Evolutionary conservation across 2,113 vertebrate species (phyloP).

Genomic region (Henicopernis longicauda): DNA sequence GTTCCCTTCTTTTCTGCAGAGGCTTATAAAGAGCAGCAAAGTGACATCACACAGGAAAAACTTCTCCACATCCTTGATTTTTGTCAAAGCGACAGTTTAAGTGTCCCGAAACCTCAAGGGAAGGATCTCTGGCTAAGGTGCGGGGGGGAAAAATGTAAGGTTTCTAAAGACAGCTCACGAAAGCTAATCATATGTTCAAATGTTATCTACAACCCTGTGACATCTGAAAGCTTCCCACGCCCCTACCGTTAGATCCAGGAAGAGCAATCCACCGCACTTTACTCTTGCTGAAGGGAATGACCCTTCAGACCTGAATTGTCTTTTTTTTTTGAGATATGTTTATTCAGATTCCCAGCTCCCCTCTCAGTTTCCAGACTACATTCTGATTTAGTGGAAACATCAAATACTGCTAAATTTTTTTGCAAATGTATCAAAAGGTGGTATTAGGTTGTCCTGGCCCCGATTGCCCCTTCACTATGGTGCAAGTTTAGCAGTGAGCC

Average conservation of each 20-base stretch:
- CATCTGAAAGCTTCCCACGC: conserved; percentile 70
- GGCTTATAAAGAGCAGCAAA: conserved; percentile 73
- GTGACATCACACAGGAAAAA: conserved; percentile 79
- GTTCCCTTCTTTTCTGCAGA: conserved; percentile 52
- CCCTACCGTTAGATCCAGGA: conserved; percentile 66
- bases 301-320: background rate
- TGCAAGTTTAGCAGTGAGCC: background rate
- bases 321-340: background rate
- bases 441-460: background rate
- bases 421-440: background rate
- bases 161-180: conserved; percentile 69
- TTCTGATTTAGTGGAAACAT: background rate
- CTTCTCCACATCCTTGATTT: conserved; percentile 75
- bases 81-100: conserved; percentile 74
- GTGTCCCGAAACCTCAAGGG: conserved; percentile 65
- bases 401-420: background rate
- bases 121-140: conserved; percentile 63
- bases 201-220: conserved; percentile 70
- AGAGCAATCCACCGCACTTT: conserved; percentile 52
- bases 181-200: conserved; percentile 72
- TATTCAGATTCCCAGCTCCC: background rate
- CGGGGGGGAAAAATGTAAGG: conserved; percentile 43
- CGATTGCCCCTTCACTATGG: background rate
- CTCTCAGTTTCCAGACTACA: background rate
- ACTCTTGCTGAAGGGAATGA: conserved; percentile 22